phyloP scores from a whole-genome alignment of 2,113 vertebrate species.

The Dendropsophus ebraccatus region DNA sequence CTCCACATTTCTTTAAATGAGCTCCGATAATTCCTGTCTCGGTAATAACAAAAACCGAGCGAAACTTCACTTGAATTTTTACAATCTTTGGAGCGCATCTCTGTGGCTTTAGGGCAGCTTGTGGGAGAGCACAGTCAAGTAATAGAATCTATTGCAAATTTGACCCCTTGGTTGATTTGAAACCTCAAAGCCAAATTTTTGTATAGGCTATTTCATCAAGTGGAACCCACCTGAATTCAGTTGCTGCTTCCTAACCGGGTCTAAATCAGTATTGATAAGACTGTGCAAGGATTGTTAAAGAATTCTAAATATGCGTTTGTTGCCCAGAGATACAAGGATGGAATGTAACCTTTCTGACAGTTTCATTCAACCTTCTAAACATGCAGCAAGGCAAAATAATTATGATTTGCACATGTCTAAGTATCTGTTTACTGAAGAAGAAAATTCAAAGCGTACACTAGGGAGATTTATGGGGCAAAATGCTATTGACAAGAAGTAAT shows the following conservation, averaged over 20 bases:
- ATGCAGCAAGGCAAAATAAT: slow-evolving; percentile 15
- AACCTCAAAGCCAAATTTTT: background rate
- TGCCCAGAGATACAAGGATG: slow-evolving; percentile 21
- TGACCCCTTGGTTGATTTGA: background rate
- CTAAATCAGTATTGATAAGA: background rate
- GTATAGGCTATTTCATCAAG: background rate
- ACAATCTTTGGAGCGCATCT: slow-evolving; percentile 4
- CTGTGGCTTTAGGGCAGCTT: background rate
- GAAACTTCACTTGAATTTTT: slow-evolving; percentile 18
- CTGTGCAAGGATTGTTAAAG: slow-evolving; percentile 1
- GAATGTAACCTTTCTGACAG: slow-evolving; percentile 32
- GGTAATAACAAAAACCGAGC: slow-evolving; percentile 14
- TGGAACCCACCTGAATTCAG: background rate
- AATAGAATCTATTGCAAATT: background rate
- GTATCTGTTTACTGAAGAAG: slow-evolving; percentile 30
- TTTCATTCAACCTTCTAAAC: slow-evolving; percentile 1
- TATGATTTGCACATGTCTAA: slow-evolving; percentile 20
- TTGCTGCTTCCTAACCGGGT: background rate
- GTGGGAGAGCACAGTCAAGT: background rate
- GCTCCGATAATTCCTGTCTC: slow-evolving; percentile 5
- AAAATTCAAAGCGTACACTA: slow-evolving; percentile 17
- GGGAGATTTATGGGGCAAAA: slow-evolving; percentile 46
- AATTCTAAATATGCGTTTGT: slow-evolving; percentile 29
- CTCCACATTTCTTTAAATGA: slow-evolving; percentile 32
- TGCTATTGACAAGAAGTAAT: slow-evolving; percentile 46